phyloP scores from a whole-genome alignment of 92 coral and sea anemone species.

The Blastomussa wellsi region DNA sequence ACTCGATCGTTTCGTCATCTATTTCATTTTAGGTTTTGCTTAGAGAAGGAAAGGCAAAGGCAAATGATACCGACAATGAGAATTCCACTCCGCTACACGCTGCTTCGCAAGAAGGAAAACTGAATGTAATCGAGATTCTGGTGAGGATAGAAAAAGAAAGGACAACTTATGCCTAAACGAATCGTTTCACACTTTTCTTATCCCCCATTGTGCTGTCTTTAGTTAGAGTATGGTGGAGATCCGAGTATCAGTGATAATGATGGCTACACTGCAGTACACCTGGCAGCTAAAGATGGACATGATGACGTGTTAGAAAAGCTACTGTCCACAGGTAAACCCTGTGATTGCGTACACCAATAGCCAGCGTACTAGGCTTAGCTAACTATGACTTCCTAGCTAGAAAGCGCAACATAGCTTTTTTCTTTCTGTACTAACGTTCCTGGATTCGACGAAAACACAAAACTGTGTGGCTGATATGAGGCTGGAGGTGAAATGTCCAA shows the following conservation, averaged over 20 bases:
- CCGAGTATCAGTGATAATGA: conserved; percentile 73
- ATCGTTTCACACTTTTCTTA: not conserved
- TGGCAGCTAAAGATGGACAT: conserved; percentile 84
- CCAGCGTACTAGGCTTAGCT: too few species aligned
- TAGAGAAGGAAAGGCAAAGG: conserved; percentile 47
- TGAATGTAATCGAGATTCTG: conserved; percentile 60
- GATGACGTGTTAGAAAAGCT: conserved; percentile 64
- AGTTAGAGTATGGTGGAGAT: conserved; percentile 71
- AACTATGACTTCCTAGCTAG: not conserved
- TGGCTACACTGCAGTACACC: conserved; percentile 70
- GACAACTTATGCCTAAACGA: not conserved
- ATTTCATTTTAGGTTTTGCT: conserved; percentile 47
- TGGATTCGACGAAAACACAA: too few species aligned
- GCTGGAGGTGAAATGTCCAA: not conserved
- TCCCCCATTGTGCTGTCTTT: not conserved
- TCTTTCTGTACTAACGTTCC: not conserved
- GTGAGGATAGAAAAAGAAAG: conserved; percentile 23
- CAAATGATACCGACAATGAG: conserved; percentile 75
- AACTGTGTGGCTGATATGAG: too few species aligned
- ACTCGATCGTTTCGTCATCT: not conserved
- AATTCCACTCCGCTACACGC: conserved; percentile 73
- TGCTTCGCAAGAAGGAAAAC: conserved; percentile 71
- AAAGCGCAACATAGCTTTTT: not conserved
- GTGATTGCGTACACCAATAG: too few species aligned
- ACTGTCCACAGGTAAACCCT: conserved; percentile 44